phyloP scores from a whole-genome alignment of 2,888 invertebrate species.

The Rhopalosiphum nymphaeae region DNA sequence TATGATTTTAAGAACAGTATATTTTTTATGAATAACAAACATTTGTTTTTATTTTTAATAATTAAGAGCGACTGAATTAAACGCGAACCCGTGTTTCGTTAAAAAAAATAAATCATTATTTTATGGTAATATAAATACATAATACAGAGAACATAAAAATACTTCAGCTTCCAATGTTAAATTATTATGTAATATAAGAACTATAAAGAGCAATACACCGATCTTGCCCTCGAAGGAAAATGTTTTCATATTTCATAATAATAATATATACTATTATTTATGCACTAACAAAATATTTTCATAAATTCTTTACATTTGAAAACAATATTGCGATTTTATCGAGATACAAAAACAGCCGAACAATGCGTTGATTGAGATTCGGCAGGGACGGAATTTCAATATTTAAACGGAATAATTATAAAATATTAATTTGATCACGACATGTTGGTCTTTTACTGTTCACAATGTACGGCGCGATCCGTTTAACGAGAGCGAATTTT shows the following conservation, averaged over 20 bases:
- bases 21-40: neutral
- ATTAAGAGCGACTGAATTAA: neutral
- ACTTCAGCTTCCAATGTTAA: neutral
- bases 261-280: neutral
- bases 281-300: neutral
- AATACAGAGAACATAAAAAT: neutral
- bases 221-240: neutral
- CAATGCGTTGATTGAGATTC: neutral
- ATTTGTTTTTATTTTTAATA: neutral
- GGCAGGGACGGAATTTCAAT: neutral
- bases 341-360: neutral
- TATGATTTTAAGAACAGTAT: neutral
- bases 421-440: neutral
- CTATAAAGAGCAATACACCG: neutral
- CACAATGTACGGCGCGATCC: neutral
- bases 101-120: neutral
- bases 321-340: neutral
- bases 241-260: neutral
- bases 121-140: neutral
- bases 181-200: neutral
- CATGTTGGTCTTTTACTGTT: neutral
- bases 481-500: neutral
- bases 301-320: constrained; percentile 7
- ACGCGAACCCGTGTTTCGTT: neutral
- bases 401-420: neutral